Percentiles rank a stretch among this genome's conserved stretches.
Evolutionary conservation across 2,797 vertebrate species (phyloP).

Genomic region (Clarias laeviceps): DNA sequence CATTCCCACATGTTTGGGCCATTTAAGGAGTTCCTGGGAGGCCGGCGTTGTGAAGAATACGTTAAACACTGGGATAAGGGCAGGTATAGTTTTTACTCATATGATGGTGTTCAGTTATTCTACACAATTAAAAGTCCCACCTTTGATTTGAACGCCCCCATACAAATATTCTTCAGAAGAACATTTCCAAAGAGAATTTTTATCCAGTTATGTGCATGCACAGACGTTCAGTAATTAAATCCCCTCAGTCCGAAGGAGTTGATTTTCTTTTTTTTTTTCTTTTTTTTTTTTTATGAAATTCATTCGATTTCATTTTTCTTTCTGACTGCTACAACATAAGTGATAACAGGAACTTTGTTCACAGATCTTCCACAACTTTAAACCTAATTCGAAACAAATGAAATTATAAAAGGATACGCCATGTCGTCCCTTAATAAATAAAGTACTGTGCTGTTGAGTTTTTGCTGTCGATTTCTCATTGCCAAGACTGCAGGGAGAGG

Average conservation of each 20-base stretch:
- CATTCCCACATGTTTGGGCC: no score
- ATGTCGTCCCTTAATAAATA: background rate
- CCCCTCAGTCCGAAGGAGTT: background rate
- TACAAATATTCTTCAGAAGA: background rate
- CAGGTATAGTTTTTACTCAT: no score
- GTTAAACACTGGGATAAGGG: no score
- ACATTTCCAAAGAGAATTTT: background rate
- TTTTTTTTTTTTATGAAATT: background rate
- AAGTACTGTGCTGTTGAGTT: background rate
- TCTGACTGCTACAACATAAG: background rate
- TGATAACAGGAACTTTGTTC: no score
- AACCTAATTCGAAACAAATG: background rate
- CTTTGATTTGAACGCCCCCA: no score
- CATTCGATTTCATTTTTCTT: background rate
- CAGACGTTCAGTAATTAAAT: background rate
- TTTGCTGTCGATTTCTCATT: background rate
- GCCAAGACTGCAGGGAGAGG: slow-evolving; percentile 1
- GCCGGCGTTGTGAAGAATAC: no score
- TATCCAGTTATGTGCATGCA: no score
- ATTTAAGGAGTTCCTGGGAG: no score
- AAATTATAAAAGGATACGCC: background rate
- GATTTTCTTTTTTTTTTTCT: background rate
- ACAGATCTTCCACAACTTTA: background rate
- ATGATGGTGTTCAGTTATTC: no score
- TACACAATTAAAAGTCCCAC: no score